Evolutionary conservation across 2,113 vertebrate species (phyloP).

Genomic region (Nesoenas mayeri): DNA sequence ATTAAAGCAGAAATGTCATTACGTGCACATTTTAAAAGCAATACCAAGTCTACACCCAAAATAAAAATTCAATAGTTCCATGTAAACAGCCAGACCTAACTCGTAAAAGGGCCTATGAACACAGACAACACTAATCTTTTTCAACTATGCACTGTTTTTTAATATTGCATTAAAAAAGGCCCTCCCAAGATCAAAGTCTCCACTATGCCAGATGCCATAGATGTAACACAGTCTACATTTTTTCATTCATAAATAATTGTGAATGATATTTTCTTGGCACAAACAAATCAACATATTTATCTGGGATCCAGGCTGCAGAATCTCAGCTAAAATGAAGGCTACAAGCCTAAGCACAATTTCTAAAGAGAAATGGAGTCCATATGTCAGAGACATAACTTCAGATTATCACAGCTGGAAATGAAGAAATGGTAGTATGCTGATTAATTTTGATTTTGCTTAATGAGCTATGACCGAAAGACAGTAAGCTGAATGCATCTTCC

Average conservation of each 20-base stretch:
- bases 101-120: background rate
- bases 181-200: background rate
- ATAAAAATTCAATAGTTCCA: background rate
- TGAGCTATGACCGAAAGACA: background rate
- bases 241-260: background rate
- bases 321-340: background rate
- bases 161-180: background rate
- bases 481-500: background rate
- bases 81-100: background rate
- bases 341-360: background rate
- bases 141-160: background rate
- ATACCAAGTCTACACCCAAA: background rate
- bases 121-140: background rate
- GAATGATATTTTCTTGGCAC: background rate
- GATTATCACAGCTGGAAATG: constrained; percentile 12
- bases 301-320: background rate
- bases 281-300: background rate
- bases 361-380: background rate
- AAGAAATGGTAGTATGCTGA: background rate
- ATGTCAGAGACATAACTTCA: background rate
- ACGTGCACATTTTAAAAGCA: background rate
- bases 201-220: background rate
- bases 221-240: background rate
- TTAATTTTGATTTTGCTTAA: constrained; percentile 22
- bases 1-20: constrained; percentile 1